Percentiles rank a stretch among this genome's conserved stretches.
Evolutionary conservation across 2,797 vertebrate genomes (phyloP).

Genomic region (Sebastes steindachneri): DNA sequence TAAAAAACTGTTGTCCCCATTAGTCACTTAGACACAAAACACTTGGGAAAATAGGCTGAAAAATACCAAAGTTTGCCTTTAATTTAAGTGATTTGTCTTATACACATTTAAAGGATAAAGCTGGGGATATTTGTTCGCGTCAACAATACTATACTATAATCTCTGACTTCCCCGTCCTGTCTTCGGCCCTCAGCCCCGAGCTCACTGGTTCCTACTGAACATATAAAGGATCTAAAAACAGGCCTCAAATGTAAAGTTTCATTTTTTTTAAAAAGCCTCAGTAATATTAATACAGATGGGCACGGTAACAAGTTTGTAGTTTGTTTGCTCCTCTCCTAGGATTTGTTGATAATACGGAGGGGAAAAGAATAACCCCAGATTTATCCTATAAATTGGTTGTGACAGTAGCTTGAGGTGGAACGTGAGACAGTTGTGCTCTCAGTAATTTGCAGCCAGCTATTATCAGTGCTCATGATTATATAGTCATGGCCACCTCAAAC

Average conservation of each 20-base stretch:
- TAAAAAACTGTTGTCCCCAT: too few species aligned
- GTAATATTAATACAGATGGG: background rate
- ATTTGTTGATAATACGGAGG: background rate
- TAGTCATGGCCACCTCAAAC: background rate
- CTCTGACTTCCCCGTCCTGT: background rate
- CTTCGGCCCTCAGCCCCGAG: background rate
- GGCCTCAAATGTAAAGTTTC: background rate
- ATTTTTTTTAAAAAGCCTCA: too few species aligned
- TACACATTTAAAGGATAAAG: background rate
- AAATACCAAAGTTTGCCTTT: too few species aligned
- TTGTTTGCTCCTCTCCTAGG: background rate
- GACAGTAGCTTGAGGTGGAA: background rate
- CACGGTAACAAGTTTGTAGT: background rate
- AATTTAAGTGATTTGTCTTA: background rate
- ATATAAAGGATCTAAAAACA: background rate
- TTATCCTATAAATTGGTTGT: background rate
- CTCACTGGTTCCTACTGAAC: background rate
- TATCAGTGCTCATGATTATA: slow-evolving; percentile 11
- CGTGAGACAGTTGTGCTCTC: background rate
- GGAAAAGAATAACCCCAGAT: background rate
- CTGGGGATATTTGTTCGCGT: background rate
- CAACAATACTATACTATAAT: background rate
- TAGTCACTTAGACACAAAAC: too few species aligned
- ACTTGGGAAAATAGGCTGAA: too few species aligned
- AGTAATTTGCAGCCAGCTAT: background rate